These are phyloP conservation scores for Mugil cephalus DNA, from an alignment of 2,113 vertebrate genomes.

Conservation along the genomic window DNA sequence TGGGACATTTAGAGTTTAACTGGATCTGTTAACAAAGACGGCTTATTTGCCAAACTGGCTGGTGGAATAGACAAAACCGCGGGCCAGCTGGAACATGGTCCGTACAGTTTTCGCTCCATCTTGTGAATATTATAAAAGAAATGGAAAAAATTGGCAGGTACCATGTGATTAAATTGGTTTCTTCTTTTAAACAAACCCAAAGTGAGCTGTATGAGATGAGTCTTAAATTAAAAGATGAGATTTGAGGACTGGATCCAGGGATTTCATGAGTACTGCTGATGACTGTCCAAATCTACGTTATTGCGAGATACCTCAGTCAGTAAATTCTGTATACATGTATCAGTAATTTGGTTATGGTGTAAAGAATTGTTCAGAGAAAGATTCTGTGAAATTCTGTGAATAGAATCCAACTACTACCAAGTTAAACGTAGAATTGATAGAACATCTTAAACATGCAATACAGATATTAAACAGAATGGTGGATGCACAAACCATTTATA, in stretches of 20 bases:
- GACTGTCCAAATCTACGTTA: neutral
- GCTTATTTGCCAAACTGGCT: slow-evolving; percentile 29
- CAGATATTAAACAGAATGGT: neutral
- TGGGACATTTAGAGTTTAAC: slow-evolving; percentile 19
- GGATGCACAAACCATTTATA: slow-evolving; percentile 21
- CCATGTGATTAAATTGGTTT: slow-evolving; percentile 11
- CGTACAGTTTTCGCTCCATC: slow-evolving; percentile 3
- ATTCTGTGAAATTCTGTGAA: neutral
- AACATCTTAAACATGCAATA: neutral
- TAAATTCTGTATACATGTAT: neutral
- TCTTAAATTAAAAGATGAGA: neutral
- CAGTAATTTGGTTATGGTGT: neutral
- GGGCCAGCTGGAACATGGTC: slow-evolving; percentile 24
- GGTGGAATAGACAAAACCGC: slow-evolving; percentile 1
- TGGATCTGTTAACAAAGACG: slow-evolving; percentile 18
- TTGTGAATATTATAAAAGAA: neutral
- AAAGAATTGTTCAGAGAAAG: neutral
- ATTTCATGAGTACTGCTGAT: slow-evolving; percentile 46
- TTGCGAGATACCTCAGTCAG: neutral
- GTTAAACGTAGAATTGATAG: neutral
- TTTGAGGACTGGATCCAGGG: neutral
- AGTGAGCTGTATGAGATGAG: neutral
- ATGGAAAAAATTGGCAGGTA: slow-evolving; percentile 6
- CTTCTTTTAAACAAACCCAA: slow-evolving; percentile 4
- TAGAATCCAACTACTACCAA: neutral